Evolutionary conservation across 2,888 invertebrate species (phyloP), one percentile per base, ranked within the genome.

Genomic region (Nysson spinosus): DNA sequence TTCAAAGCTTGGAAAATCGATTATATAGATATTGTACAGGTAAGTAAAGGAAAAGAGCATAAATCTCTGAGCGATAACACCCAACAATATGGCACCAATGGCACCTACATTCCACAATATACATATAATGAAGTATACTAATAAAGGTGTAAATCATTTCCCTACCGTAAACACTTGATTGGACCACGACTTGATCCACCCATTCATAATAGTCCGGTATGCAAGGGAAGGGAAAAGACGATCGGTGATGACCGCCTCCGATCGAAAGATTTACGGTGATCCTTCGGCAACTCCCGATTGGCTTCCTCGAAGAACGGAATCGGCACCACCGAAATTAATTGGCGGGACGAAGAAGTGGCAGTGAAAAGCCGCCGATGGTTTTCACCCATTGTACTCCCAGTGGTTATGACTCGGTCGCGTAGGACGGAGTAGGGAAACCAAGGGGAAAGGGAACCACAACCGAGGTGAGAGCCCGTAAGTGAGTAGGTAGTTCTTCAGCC

Each of bases 401-500:
- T 34, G 65, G 75, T 81, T 81, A 76, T 74, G 80, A 80, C 79
- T 79, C 73, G 69, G 32, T 34, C 37, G 40, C 49, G 50, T 42
- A 63, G 61, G 58, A 66, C 67, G 54, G 40, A 42, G 39, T 32
- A 46, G 46, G 43, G 52, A 28, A 35, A 52, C 16, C n/a, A 37
- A 60, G 49, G 39, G 44, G 49, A 20, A 34, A 44, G 37, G 11
- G 20, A 47, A 44, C 57, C 34, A 30, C 20, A 28, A 16, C 24
- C 50, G 60, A 68, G 58, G 73, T 46, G 74, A 75, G 75, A 69
- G 66, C 40, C 43, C 58, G 69, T 69, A 72, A 78, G 75, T 73
- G 77, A 77, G 74, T 74, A 74, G 75, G 77, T 75, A 77, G 75
- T 80, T 75, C 75, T 76, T 72, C 72, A 52, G 72, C 61, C 70